Conservation (phyloP, 2,113 vertebrate genomes). For the Nycticryphes semicollaris region DNA sequence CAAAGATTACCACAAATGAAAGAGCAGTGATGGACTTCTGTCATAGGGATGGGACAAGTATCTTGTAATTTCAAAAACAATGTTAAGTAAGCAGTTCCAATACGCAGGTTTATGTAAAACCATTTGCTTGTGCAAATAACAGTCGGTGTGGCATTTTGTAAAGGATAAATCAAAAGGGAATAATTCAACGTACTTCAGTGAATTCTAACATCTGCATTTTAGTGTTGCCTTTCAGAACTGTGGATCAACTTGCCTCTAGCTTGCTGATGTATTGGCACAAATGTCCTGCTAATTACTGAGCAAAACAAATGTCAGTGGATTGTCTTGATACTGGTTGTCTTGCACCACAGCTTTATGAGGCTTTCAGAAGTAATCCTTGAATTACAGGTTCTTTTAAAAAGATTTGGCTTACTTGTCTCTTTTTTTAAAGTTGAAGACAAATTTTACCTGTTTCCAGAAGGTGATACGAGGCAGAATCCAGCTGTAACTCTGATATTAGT, state of each 20-base stretch:
- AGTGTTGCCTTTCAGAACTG: background rate
- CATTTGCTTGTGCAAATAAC: background rate
- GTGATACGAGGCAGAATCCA: background rate
- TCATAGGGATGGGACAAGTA: background rate
- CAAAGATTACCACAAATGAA: background rate
- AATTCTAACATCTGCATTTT: background rate
- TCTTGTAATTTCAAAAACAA: background rate
- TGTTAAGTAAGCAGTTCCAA: background rate
- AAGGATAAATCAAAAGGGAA: background rate
- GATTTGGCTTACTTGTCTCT: background rate
- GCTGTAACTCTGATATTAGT: background rate
- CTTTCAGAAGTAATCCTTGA: background rate
- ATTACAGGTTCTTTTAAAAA: background rate
- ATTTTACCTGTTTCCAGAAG: background rate
- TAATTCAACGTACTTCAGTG: background rate
- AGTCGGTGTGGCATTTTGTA: background rate
- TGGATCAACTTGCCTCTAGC: background rate
- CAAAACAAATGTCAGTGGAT: background rate
- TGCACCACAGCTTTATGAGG: accelerated
- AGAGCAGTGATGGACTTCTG: background rate
- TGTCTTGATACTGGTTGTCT: background rate
- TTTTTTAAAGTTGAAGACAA: background rate
- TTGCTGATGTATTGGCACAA: background rate
- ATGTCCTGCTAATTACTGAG: background rate
- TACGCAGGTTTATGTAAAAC: background rate